A percentile compares a stretch with the other conserved stretches of the same genome.
These are phyloP conservation scores for Laticauda laticaudata DNA, from an alignment of 2,113 vertebrate genomes.

Conservation along the genomic window DNA sequence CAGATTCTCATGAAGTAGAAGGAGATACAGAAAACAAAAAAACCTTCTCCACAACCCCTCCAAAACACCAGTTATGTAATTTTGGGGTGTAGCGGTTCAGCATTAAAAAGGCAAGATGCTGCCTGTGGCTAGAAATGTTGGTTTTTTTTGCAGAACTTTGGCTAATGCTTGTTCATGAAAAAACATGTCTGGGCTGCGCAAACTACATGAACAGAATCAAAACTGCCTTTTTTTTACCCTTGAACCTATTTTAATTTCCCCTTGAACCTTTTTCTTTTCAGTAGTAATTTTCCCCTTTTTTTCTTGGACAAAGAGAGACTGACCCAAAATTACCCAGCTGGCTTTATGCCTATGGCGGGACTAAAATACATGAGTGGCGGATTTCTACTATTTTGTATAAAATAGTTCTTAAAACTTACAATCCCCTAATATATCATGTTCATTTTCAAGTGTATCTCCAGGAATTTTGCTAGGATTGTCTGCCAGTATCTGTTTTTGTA, in stretches of 20 bases:
- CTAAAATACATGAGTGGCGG: not conserved
- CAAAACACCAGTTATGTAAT: not conserved
- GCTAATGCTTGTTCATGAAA: not conserved
- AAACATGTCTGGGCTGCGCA: not conserved
- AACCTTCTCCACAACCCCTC: not conserved
- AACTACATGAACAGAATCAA: not conserved
- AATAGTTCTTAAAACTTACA: not conserved
- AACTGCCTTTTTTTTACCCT: not conserved
- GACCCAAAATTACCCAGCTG: not conserved
- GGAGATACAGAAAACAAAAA: not conserved
- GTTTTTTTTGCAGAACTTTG: not conserved
- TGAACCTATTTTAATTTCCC: not conserved
- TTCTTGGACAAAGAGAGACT: not conserved
- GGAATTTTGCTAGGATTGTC: not conserved
- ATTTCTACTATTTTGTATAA: not conserved
- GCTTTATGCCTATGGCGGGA: not conserved
- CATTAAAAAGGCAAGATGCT: not conserved
- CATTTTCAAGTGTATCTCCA: not conserved
- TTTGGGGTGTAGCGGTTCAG: not conserved
- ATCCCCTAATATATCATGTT: not conserved
- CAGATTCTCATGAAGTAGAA: not conserved
- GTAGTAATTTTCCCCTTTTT: not conserved
- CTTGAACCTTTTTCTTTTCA: not conserved
- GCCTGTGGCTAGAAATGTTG: not conserved
- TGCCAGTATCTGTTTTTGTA: not conserved